These are phyloP conservation scores for Gonocerus acuteangulatus DNA, from an alignment of 2,888 invertebrate genomes.

Conservation along the genomic window DNA sequence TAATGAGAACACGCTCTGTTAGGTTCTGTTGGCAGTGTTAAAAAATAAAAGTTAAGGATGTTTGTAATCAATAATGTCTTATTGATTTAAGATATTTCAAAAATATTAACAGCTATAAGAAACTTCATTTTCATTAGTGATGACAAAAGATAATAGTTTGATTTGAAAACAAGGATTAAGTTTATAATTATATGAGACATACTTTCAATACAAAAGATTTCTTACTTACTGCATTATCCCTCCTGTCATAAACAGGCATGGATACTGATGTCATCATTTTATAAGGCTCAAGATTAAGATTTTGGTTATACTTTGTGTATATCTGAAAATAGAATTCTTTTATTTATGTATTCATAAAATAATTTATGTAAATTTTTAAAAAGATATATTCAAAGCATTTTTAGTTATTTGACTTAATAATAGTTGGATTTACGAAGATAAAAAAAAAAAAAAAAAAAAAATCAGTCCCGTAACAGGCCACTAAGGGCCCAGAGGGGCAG, in stretches of 20 bases:
- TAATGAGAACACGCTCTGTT: conserved; percentile 90
- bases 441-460: too few relatives aligned
- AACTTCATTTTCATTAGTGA: background rate
- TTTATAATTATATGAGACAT: background rate
- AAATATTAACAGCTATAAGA: background rate
- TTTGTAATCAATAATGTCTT: conserved; percentile 13
- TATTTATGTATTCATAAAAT: too few relatives aligned
- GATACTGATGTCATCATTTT: conserved; percentile 84
- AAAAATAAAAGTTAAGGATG: conserved; percentile 46
- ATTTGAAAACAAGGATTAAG: background rate
- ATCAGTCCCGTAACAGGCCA: too few relatives aligned
- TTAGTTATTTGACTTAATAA: too few relatives aligned
- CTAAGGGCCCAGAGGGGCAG: too few relatives aligned
- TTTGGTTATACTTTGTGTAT: conserved; percentile 15
- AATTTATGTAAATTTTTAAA: too few relatives aligned
- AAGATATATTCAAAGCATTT: too few relatives aligned
- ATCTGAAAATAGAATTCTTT: background rate
- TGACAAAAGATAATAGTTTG: background rate
- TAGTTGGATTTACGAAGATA: too few relatives aligned
- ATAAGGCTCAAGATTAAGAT: conserved; percentile 41
- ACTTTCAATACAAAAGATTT: too few relatives aligned
- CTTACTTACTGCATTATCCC: conserved; percentile 38
- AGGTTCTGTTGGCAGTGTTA: conserved; percentile 78
- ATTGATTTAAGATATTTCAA: background rate
- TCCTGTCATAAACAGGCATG: conserved; percentile 79